Evolutionary conservation across 2,888 invertebrate genomes (phyloP), one percentile per base, ranked within the genome.

Genomic region (Deilephila porcellus): DNA sequence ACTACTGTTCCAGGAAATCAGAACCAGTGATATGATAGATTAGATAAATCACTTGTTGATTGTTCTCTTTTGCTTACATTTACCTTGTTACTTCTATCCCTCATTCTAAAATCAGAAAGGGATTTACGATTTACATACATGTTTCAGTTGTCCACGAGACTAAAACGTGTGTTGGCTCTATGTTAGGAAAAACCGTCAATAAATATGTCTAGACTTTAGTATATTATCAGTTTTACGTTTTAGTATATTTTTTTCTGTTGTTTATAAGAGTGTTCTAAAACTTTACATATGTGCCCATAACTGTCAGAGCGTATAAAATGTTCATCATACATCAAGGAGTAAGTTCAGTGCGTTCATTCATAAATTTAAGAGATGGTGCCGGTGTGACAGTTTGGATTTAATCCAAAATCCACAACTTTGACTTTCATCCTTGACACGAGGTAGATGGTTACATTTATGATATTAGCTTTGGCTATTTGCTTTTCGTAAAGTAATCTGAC

Each of bases 371-470:
- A 83, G 82, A 85, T 85, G 82, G 77, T 84, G 78, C 74, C 70
- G 77, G 78, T 78, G 73, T 76, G 85, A 84, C 84, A 83, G 74
- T 78, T 87, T 89, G 89, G 89, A 85, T 73, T 70, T 74, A 73
- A 75, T 83, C 90, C 89, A 89, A 88, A 85, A 81, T 85, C 78
- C 82, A 87, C 86, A 82, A 83, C 82, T 86, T 86, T 83, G 86
- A 85, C 83, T 88, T 86, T 82, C 81, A 86, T 88, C 87, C 88
- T 88, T 88, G 89, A 88, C 88, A 86, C 78, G 81, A 76, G 80
- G 82, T 81, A 76, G 83, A 81, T 81, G 77, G 72, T 67, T 72
- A 72, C 72, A 72, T 67, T 67, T 72, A 72, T 56, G 64, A 72
- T 72, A 72, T 63, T 63, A 72, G 63, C 25, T 53, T 52, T 63